These are phyloP conservation scores for Actinopyga echinites DNA, from an alignment of 53 echinoderm and acorn worm genomes.

Conservation along the genomic window DNA sequence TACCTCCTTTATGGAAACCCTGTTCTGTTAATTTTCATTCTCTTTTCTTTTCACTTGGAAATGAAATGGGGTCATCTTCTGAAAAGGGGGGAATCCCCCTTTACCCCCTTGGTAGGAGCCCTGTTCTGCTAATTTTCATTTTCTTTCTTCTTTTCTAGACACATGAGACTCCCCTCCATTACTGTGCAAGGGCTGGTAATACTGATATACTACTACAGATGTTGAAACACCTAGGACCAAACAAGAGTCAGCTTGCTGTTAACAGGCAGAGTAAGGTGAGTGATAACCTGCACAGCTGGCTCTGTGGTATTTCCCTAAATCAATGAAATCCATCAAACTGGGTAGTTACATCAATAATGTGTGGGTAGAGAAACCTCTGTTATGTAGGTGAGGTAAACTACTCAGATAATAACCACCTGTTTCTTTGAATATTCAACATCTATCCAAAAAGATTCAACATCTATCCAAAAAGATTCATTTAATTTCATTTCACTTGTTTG, in stretches of 20 bases:
- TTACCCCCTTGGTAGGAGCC: not conserved
- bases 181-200: slow-evolving; percentile 93
- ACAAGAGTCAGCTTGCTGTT: slow-evolving; percentile 85
- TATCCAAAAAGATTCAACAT: no score
- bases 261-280: slow-evolving; percentile 95
- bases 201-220: slow-evolving; percentile 70
- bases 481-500: no score
- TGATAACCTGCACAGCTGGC: not conserved
- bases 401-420: no score
- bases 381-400: no score
- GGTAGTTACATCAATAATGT: no score
- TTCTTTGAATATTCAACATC: no score
- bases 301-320: not conserved
- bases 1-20: not conserved
- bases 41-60: no score
- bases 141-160: slow-evolving; percentile 57
- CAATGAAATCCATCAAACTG: no score
- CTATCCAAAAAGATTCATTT: no score
- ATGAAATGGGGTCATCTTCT: no score
- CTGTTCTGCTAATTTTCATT: not conserved
- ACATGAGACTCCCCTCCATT: slow-evolving; percentile 88
- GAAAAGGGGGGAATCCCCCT: not conserved
- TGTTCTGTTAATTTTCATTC: not conserved
- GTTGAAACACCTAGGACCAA: slow-evolving; percentile 86
- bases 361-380: no score